Conservation (phyloP, 2,113 vertebrate species). For the Isurus oxyrinchus region DNA sequence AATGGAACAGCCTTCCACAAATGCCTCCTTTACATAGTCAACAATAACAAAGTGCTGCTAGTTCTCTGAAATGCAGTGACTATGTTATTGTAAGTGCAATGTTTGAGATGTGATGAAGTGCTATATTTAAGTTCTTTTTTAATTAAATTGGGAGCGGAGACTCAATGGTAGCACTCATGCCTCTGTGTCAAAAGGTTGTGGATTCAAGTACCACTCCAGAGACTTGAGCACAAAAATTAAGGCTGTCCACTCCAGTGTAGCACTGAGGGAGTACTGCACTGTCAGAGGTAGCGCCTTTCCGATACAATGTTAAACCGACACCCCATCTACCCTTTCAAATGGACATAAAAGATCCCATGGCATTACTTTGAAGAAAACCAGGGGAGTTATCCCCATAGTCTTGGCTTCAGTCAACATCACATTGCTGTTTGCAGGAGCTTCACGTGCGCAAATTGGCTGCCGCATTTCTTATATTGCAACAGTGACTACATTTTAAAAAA, state of each 20-base stretch:
- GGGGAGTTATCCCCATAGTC: not conserved
- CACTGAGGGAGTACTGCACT: not conserved
- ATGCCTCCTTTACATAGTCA: not conserved
- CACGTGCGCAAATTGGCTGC: too few species aligned
- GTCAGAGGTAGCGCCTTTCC: not conserved
- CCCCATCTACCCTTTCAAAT: not conserved
- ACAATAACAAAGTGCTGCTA: not conserved
- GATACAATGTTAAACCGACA: too few species aligned
- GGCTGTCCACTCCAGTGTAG: not conserved
- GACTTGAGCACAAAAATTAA: not conserved
- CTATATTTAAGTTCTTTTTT: not conserved
- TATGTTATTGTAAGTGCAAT: not conserved
- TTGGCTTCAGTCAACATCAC: not conserved
- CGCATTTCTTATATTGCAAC: not conserved
- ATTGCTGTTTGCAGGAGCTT: not conserved
- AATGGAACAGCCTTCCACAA: not conserved
- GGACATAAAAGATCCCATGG: not conserved
- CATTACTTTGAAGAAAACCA: not conserved
- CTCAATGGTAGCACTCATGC: too few species aligned
- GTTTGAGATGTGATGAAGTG: not conserved
- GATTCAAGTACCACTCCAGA: too few species aligned
- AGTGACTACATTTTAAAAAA: not conserved
- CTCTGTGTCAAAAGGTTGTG: not conserved
- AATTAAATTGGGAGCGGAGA: not conserved
- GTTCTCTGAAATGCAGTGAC: not conserved